Base-by-base conservation (phyloP, 2,113 vertebrate species). In the Pagrus major region DNA sequence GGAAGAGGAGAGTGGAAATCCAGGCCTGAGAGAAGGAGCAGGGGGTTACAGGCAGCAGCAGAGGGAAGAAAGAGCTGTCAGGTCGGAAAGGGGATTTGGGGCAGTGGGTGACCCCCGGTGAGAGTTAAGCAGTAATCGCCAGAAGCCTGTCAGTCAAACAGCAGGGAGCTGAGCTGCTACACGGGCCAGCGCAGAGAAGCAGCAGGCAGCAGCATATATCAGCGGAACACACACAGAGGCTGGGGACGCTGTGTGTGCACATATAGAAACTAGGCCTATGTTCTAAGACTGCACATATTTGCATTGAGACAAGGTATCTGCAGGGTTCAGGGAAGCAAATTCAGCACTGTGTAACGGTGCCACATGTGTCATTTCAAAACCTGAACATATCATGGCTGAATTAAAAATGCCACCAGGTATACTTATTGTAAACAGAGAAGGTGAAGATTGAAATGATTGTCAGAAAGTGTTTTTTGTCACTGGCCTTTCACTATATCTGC, bases 201-300 rank as follows among this genome's bases (percentile, higher is more conserved):
- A 93, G 91, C 90, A 76, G 93, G 93, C 90, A 85, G 95, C 86
- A 76, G 94, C 94, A 96, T 96, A 96, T 95, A 96, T 97, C 95
- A 96, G 65, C 81, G 81, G 90, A 95, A 94, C 95, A 95, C 95
- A 95, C 93, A 92, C 82, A 85, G 41, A 83, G 49, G 46, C 25
- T 1, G 10, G 6, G 16, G 41, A 56, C 14, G 29, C 61, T 47
- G 23, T 41, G 59, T 46, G 51, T 42, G 70, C 68, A 76, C 71
- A 61, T 52, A 72, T 14, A 68, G 58, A 67, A 61, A 35, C 16
- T 25, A n/a, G 82, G 44, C 20, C 68, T 35, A 1, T 14, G 46
- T 33, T 41, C 49, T 52, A 64, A 59, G 39, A 65, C 39, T 10
- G 21, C 5, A 58, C 58, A 76, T 63, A 76, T 81, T 71, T 81